Base-by-base conservation (phyloP, 2,113 vertebrate species). In the Pelvicachromis taeniatus region DNA sequence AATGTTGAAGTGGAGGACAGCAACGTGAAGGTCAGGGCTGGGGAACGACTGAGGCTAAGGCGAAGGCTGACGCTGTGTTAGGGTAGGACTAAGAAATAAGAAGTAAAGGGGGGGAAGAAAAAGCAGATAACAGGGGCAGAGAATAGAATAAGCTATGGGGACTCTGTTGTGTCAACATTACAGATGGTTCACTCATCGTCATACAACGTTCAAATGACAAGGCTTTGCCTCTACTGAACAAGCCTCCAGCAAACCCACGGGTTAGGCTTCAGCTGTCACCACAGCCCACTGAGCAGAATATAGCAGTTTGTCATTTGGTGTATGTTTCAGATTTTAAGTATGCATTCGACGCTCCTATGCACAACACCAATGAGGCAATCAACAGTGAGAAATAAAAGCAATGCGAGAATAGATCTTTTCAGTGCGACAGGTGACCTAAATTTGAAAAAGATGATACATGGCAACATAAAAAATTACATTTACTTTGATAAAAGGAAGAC, bases 201-300 rank as follows among this genome's bases (percentile, higher is more conserved):
- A 33, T 59, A 80, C 13, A 21, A 16, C 19, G 79, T 89, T 84
- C 77, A 78, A 78, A 88, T 81, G 88, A 87, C 85, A 87, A 85
- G 78, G 73, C 29, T 50, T 85, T 7, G 4, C 35, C 52, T 59
- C 29, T 79, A 45, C 80, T 53, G 35, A 70, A 13, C 77, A 58
- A 81, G 86, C 78, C 87, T 90, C 38, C 81, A 82, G 83, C 77
- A 86, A 54, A 88, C 38, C 84, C 86, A 81, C 75, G 87, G 82
- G 89, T 87, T 73, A 88, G 26, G 63, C 48, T 55, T 83, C 85
- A 87, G 84, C 82, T 90, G 75, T 87, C 90, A 87, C 14, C 78
- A 50, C 45, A 70, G 29, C 70, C 42, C 14, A 42, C 77, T 65
- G 7, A 78, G 63, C 21, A 13, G 31, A 17, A 42, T 31, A 10